These are phyloP conservation scores for Tupaia chinensis DNA, from an alignment of 2,113 vertebrate genomes.

Conservation along the genomic window DNA sequence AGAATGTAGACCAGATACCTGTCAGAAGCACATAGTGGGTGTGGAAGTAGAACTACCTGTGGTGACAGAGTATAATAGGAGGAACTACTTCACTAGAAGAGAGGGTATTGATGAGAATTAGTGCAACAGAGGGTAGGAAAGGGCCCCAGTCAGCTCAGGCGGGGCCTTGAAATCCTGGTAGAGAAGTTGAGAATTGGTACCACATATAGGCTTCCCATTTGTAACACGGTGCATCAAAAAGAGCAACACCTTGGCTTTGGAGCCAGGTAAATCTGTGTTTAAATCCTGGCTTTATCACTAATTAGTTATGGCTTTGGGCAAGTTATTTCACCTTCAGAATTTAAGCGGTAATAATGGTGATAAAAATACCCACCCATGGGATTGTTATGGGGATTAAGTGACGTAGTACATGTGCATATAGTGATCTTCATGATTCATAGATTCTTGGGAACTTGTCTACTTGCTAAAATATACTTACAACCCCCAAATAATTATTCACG, in stretches of 20 bases:
- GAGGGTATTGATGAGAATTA: not conserved
- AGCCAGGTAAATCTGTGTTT: not conserved
- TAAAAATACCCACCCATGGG: not conserved
- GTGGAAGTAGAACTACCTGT: not conserved
- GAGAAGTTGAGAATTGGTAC: not conserved
- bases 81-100: not conserved
- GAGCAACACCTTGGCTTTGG: fast-evolving
- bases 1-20: not conserved
- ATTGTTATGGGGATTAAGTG: not conserved
- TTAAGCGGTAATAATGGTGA: not conserved
- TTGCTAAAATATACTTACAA: not conserved
- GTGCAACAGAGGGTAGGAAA: not conserved
- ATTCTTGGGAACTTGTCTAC: not conserved
- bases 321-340: not conserved
- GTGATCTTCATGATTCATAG: not conserved
- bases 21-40: not conserved
- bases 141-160: not conserved
- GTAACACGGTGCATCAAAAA: not conserved
- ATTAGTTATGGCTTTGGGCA: not conserved
- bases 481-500: not conserved
- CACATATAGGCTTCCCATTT: not conserved
- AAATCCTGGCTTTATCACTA: not conserved
- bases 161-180: not conserved
- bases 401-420: not conserved
- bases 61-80: too few relatives aligned